Conservation (phyloP, 2,797 vertebrate genomes). For the Enteromius unitaeniatus region DNA sequence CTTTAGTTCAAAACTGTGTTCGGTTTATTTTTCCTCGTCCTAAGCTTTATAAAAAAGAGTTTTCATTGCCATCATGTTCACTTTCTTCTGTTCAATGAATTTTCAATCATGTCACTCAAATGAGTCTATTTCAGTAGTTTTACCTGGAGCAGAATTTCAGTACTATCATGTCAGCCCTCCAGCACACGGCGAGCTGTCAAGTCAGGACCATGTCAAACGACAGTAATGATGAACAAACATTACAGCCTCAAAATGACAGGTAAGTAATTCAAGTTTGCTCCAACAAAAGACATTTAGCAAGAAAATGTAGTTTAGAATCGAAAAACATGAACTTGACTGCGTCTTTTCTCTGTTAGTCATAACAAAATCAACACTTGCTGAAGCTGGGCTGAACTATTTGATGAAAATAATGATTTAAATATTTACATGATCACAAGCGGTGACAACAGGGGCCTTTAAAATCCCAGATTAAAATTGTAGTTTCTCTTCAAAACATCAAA, state of each 20-base stretch:
- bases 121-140: slow-evolving; percentile 34
- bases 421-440: slow-evolving; percentile 52
- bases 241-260: slow-evolving; percentile 12
- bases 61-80: slow-evolving; percentile 15
- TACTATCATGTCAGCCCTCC: slow-evolving; percentile 43
- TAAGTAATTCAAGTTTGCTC: neutral
- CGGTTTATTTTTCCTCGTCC: neutral
- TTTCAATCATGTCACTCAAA: slow-evolving; percentile 49
- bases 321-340: neutral
- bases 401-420: slow-evolving; percentile 35
- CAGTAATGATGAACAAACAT: slow-evolving; percentile 4
- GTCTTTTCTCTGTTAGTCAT: neutral
- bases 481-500: slow-evolving; percentile 48
- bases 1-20: neutral
- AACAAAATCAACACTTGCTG: slow-evolving; percentile 4
- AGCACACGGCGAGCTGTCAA: slow-evolving; percentile 43
- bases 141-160: slow-evolving; percentile 43
- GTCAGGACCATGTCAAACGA: slow-evolving; percentile 13
- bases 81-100: slow-evolving; percentile 29
- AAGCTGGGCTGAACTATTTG: neutral
- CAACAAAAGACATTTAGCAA: slow-evolving; percentile 4
- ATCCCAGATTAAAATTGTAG: slow-evolving; percentile 48
- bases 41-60: slow-evolving; percentile 1
- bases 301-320: neutral
- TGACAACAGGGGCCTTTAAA: slow-evolving; percentile 35